Evolutionary conservation across 1,140 invertebrate genomes (phyloP).

Genomic region (Drosophila arawakana): DNA sequence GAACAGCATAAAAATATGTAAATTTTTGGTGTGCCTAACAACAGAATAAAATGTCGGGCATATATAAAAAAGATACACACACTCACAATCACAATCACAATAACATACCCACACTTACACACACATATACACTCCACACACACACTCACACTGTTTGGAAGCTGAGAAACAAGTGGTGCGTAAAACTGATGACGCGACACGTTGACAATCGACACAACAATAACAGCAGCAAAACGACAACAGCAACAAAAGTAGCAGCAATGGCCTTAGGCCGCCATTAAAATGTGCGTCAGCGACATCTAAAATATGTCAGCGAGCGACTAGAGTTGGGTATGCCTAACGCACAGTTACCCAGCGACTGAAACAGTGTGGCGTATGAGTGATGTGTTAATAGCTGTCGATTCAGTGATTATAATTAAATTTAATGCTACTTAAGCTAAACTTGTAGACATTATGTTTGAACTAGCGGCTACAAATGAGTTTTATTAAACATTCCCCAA

Average conservation of each 20-base stretch:
- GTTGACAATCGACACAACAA: constrained; percentile 65
- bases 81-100: not conserved
- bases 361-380: not conserved
- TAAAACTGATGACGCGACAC: constrained; percentile 76
- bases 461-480: no score
- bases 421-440: no score
- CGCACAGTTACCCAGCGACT: not conserved
- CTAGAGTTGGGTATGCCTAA: constrained; percentile 6
- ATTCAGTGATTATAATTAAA: no score
- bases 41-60: constrained; percentile 27
- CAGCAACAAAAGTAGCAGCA: constrained; percentile 30
- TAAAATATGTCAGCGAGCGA: constrained; percentile 11
- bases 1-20: constrained; percentile 69
- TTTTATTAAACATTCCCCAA: no score
- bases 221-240: constrained; percentile 10
- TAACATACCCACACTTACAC: not conserved
- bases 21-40: constrained; percentile 46
- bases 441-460: no score
- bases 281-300: constrained; percentile 35
- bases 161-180: constrained; percentile 64
- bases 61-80: constrained; percentile 10
- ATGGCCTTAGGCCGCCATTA: constrained; percentile 32
- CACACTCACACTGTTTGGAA: not conserved
- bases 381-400: not conserved
- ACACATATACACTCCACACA: not conserved